A percentile compares a stretch with the other conserved stretches of the same genome.
These are phyloP conservation scores for Oegoconia quadripuncta DNA, from an alignment of 2,888 invertebrate genomes.

Conservation along the genomic window DNA sequence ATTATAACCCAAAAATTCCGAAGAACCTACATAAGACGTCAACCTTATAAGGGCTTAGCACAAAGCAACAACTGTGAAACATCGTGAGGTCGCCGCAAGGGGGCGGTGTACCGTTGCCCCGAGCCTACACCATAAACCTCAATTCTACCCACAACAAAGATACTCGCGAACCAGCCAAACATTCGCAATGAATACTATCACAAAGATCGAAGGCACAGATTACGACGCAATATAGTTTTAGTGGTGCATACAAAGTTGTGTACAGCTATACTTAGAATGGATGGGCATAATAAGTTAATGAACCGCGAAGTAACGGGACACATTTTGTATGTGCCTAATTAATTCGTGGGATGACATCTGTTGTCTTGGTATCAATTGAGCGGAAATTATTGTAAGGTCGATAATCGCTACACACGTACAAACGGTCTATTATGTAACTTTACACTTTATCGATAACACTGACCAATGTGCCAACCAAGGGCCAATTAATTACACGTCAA, in stretches of 20 bases:
- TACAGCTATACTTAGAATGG: not conserved
- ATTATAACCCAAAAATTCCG: not conserved
- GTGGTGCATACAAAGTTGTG: not conserved
- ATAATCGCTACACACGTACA: too few relatives aligned
- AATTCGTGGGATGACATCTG: slow-evolving; percentile 31
- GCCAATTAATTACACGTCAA: too few relatives aligned
- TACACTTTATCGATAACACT: too few relatives aligned
- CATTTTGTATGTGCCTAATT: slow-evolving; percentile 34
- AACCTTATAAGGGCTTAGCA: slow-evolving; percentile 11
- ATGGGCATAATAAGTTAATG: slow-evolving; percentile 27
- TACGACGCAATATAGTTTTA: not conserved
- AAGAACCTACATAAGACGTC: slow-evolving; percentile 4
- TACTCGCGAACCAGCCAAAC: not conserved
- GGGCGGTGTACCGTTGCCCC: slow-evolving; percentile 23
- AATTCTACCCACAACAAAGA: slow-evolving; percentile 2
- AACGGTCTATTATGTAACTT: too few relatives aligned
- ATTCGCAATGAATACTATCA: not conserved
- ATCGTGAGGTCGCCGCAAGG: slow-evolving; percentile 12
- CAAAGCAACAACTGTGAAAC: slow-evolving; percentile 13
- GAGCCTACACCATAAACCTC: slow-evolving; percentile 18
- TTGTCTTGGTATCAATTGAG: slow-evolving; percentile 6
- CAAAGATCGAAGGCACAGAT: not conserved
- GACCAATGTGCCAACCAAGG: too few relatives aligned
- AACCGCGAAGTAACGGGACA: slow-evolving; percentile 30
- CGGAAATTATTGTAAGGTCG: not conserved